Evolutionary conservation across 2,797 vertebrate species (phyloP), one percentile per base, ranked within the genome.

Genomic region (Heteromormyrus szaboi): DNA sequence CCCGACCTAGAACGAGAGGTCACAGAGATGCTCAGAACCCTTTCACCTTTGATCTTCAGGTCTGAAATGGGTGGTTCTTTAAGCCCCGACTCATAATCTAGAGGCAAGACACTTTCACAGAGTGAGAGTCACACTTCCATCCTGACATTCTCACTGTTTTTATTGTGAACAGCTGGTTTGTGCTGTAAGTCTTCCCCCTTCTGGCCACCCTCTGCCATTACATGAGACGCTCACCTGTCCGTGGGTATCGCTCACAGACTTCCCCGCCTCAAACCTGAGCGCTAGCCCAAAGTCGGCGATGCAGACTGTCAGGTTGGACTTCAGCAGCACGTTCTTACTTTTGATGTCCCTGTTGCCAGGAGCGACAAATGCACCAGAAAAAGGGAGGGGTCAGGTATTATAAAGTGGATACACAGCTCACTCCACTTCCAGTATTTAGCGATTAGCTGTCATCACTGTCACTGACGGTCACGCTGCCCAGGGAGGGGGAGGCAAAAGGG

Each of bases 221-320:
- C 72, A 44, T 3, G 37, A 17, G 14, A 87, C 44, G 3, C 93
- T 95, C 94, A 97, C 97, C 97, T 99, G 98, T 90, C 98, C 98
- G 0, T 99, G 98, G 1, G 98, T 99, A 90, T 99, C 98, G 62
- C 98, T 98, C 59, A 97, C 97, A 88, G 98, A 99, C 92, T 98
- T 99, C 2, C 98, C 98, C 50, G 98, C 98, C 93, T 99, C 98
- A 90, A 99, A 99, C 94, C 97, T 98, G 90, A 99, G 95, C 0
- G 98, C 98, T 59, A 99, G 96, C 86, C 98, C 98, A 0, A 99
- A 99, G 94, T 99, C 98, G 76, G 98, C 98, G 68, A 99, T 95
- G 91, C 98, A 99, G 91, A 97, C 98, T 0, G 98, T 98, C 91
- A 99, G 95, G 90, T 98, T 98, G 56, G 91, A 98, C 95, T 99